Base-by-base conservation (phyloP, 1,140 invertebrate species). In the Pinna nobilis region DNA sequence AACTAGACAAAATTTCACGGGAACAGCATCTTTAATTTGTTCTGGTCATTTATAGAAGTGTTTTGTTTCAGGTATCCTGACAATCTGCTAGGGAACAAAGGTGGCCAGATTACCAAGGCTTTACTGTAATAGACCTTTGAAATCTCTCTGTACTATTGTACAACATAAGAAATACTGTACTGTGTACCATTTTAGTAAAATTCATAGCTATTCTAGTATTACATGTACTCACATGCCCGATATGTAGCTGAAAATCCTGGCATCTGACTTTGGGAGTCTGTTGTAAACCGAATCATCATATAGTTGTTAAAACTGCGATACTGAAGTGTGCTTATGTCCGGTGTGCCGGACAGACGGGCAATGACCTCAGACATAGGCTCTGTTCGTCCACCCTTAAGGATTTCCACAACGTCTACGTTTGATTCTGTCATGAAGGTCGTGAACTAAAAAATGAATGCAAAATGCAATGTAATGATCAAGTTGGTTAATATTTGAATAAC, bases 401-500 rank as follows among this genome's bases (percentile, higher is more conserved):
- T 95, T 89, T 98, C 96, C 6, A 99, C 96, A 39, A 96, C 96
- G 89, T 99, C 97, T 83, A 97, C 97, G 80, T 95, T 94, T 87
- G 97, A 95, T 90, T 99, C 97, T 4, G 97, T 99, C 86, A 97
- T 96, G 89, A 99, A 98, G 90, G 97, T 95, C 91, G 96, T 96
- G 89, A 99, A 97, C 93, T 98, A 91, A 53, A 89, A 86, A 79
- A 63, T n/a, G 13, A 18, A 55, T 3, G 28, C 51, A 55, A 55
- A 55, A 55, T 49, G 3, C 28, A 23, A n/a, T 55, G n/a, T 55
- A n/a, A n/a, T 44, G 41, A n/a, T 44, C n/a, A n/a, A 11, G 41
- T 11, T 44, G 9, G n/a, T 44, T 9, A n/a, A 44, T 11, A n/a
- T 44, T 11, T 44, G 9, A n/a, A 11, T 11, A n/a, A n/a, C 28